phyloP scores from a whole-genome alignment of 2,888 invertebrate species.

The Harpalus rubripes region DNA sequence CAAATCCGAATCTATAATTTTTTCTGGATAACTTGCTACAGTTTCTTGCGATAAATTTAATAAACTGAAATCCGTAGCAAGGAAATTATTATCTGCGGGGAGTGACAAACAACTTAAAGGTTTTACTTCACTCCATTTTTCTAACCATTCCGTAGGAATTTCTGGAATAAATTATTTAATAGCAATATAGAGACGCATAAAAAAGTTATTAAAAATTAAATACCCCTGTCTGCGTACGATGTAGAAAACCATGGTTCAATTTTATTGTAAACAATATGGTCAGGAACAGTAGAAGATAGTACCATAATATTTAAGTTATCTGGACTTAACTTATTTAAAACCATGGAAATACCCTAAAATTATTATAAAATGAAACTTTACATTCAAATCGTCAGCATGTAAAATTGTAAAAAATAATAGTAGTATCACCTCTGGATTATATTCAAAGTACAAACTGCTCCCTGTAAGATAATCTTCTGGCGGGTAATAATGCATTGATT shows the following conservation, averaged over 20 bases:
- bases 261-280: constrained; percentile 80
- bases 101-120: constrained; percentile 82
- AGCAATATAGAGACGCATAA: too few relatives aligned
- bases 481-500: constrained; percentile 90
- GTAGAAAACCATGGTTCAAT: constrained; percentile 92
- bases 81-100: constrained; percentile 86
- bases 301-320: constrained; percentile 86
- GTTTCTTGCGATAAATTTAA: constrained; percentile 76
- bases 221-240: constrained; percentile 84
- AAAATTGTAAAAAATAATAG: neutral
- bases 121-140: constrained; percentile 81
- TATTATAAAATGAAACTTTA: too few relatives aligned
- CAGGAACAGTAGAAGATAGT: constrained; percentile 81
- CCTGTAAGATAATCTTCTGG: constrained; percentile 90
- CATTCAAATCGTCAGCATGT: too few relatives aligned
- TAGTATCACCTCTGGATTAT: constrained; percentile 82
- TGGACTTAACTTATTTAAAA: constrained; percentile 82
- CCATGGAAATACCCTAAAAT: constrained; percentile 80
- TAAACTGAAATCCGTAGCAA: constrained; percentile 85
- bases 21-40: constrained; percentile 79
- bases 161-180: constrained; percentile 74
- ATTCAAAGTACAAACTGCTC: constrained; percentile 86
- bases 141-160: constrained; percentile 82
- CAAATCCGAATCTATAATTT: constrained; percentile 79
- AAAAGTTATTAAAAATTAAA: neutral